Evolutionary conservation across 2,113 vertebrate species (phyloP).

Genomic region (Anoplopoma fimbria): DNA sequence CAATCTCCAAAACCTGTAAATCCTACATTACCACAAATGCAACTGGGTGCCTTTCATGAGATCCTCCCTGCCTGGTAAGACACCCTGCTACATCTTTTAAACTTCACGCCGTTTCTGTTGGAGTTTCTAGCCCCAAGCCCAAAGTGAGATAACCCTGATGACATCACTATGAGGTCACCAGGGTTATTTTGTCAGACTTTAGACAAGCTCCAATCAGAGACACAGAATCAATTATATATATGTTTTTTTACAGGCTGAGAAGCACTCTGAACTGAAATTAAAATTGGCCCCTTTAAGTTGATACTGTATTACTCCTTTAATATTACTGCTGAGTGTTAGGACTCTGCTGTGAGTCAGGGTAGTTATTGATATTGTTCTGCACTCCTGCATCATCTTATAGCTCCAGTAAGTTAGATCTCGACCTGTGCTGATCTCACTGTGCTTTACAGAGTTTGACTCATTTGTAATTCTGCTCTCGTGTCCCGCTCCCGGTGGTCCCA

Average conservation of each 20-base stretch:
- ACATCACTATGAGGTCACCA: conserved; percentile 10
- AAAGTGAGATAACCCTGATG: neutral
- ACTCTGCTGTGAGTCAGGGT: neutral
- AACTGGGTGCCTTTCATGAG: too few relatives aligned
- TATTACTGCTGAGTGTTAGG: neutral
- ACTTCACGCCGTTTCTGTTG: neutral
- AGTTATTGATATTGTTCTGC: neutral
- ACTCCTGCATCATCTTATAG: neutral
- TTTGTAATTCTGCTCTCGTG: neutral
- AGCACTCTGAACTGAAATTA: neutral
- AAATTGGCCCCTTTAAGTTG: neutral
- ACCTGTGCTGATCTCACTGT: neutral
- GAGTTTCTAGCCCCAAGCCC: neutral
- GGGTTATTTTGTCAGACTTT: neutral
- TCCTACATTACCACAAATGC: too few relatives aligned
- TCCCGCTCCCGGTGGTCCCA: neutral
- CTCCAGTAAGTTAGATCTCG: neutral
- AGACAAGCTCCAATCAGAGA: too few relatives aligned
- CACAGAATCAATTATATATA: too few relatives aligned
- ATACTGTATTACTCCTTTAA: neutral
- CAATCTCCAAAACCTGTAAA: too few relatives aligned
- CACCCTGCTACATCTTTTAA: neutral
- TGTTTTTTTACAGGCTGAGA: neutral
- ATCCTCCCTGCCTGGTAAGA: too few relatives aligned
- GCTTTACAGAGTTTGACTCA: too few relatives aligned